Evolutionary conservation across 2,797 vertebrate genomes (phyloP).

Genomic region (Lepilemur ruficaudatus): DNA sequence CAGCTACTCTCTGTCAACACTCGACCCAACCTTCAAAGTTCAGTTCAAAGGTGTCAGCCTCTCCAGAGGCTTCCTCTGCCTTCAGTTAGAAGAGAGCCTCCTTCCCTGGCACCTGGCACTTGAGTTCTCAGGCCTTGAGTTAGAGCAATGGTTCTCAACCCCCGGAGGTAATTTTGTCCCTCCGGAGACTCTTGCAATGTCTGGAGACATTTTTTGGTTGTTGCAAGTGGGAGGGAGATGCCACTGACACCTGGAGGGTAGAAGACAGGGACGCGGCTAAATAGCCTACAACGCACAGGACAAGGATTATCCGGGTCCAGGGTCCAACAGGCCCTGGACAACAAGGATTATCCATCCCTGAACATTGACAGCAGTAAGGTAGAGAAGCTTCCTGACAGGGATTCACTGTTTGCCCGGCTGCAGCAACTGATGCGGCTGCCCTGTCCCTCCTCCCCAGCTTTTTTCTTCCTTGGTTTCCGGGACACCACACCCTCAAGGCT

Average conservation of each 20-base stretch:
- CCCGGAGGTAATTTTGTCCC: accelerated
- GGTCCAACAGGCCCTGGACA: too few relatives aligned
- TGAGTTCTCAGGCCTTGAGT: background rate
- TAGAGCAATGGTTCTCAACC: background rate
- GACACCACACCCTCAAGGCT: accelerated
- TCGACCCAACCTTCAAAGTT: background rate
- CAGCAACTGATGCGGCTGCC: too few relatives aligned
- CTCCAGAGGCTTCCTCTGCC: background rate
- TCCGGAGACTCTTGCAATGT: background rate
- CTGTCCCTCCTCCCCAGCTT: background rate
- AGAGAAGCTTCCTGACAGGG: background rate
- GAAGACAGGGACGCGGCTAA: background rate
- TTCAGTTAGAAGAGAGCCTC: too few relatives aligned
- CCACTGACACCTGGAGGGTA: background rate
- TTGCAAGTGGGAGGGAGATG: background rate
- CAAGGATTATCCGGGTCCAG: too few relatives aligned
- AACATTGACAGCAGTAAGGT: accelerated
- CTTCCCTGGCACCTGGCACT: too few relatives aligned
- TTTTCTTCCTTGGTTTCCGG: background rate
- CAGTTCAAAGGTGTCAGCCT: background rate
- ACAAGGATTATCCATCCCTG: accelerated
- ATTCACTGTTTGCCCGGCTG: accelerated
- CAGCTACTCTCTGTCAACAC: background rate
- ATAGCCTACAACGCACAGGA: background rate
- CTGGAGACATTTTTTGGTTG: background rate